phyloP scores from a whole-genome alignment of 2,797 vertebrate genomes.

The Pelodytes ibericus region DNA sequence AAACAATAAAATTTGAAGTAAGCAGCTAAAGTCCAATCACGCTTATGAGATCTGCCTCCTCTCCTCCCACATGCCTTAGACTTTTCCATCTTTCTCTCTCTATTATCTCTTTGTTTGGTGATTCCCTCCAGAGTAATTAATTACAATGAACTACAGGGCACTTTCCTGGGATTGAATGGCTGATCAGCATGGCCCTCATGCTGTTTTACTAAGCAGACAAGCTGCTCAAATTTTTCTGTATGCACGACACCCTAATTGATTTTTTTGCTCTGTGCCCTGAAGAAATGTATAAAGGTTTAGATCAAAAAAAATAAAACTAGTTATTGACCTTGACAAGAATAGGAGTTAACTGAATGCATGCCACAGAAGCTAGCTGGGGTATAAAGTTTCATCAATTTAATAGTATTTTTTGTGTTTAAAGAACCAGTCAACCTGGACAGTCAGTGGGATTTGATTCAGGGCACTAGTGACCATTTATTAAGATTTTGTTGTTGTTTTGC shows the following conservation, averaged over 20 bases:
- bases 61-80: constrained; percentile 42
- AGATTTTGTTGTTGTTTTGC: no score
- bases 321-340: constrained; percentile 33
- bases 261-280: constrained; percentile 19
- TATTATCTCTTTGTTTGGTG: constrained; percentile 42
- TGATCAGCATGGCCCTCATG: constrained; percentile 41
- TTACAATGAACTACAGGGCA: constrained; percentile 47
- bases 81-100: constrained; percentile 32
- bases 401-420: no score
- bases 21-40: no score
- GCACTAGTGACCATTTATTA: no score
- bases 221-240: constrained; percentile 40
- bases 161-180: constrained; percentile 51
- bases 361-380: no score
- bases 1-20: no score
- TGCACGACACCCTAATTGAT: constrained; percentile 44
- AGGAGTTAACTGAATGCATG: constrained; percentile 1
- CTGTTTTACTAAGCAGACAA: constrained; percentile 52
- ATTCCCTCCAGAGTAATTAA: constrained; percentile 55
- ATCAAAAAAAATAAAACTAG: constrained; percentile 16
- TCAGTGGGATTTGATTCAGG: no score
- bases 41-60: constrained; percentile 26
- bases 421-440: no score
- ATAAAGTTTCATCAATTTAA: no score
- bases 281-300: constrained; percentile 10